phyloP scores from a whole-genome alignment of 2,888 invertebrate species.

The Drosophila nr. perissopoda region DNA sequence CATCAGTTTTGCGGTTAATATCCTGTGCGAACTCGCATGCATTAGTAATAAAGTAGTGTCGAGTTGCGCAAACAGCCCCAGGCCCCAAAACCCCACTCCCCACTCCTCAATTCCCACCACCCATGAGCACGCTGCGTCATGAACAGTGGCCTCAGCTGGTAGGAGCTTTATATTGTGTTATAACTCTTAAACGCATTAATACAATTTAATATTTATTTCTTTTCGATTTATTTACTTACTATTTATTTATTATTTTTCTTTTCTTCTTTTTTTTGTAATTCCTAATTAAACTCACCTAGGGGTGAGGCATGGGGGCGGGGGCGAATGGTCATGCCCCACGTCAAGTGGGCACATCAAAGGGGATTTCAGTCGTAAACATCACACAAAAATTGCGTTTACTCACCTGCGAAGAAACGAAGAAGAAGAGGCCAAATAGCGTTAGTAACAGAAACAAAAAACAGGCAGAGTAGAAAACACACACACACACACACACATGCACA shows the following conservation, averaged over 20 bases:
- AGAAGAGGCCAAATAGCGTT: constrained; percentile 36
- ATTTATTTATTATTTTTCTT: background rate
- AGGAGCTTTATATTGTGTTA: constrained; percentile 9
- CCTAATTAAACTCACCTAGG: constrained; percentile 47
- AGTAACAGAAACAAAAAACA: constrained; percentile 17
- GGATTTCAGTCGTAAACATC: constrained; percentile 63
- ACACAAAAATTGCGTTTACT: constrained; percentile 69
- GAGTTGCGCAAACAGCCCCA: background rate
- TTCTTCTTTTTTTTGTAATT: constrained; percentile 23
- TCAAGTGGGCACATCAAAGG: constrained; percentile 58
- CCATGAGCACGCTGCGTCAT: constrained; percentile 40
- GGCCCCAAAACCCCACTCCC: background rate
- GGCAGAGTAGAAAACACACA: constrained; percentile 3
- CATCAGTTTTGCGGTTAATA: constrained; percentile 64
- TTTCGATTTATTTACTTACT: constrained; percentile 6
- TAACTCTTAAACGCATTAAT: constrained; percentile 40
- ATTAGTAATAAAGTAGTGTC: constrained; percentile 56
- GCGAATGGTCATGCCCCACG: background rate
- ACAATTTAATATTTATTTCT: no score
- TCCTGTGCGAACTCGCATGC: constrained; percentile 64
- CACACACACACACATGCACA: background rate
- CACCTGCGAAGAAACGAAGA: constrained; percentile 63
- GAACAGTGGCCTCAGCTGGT: constrained; percentile 31
- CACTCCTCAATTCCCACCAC: background rate
- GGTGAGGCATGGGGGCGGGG: background rate